Evolutionary conservation across 1,140 invertebrate species (phyloP).

Genomic region (Ceratina australensis): DNA sequence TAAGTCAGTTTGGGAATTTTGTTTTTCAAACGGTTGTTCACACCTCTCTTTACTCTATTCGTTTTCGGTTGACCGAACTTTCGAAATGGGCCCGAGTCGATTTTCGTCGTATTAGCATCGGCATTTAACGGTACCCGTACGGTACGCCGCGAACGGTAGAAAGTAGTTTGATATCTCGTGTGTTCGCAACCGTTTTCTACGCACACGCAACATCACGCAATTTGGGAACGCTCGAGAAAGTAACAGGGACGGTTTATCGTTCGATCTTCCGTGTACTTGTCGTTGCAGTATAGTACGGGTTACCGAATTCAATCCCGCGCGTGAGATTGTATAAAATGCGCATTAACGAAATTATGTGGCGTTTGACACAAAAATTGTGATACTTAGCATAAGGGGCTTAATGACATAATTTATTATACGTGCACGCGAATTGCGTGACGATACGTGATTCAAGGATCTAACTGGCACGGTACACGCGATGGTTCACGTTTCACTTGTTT

Average conservation of each 20-base stretch:
- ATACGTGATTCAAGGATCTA: not conserved
- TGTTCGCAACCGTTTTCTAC: constrained; percentile 6
- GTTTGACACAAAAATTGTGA: not conserved
- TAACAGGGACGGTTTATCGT: constrained; percentile 31
- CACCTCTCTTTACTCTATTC: not conserved
- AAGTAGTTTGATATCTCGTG: constrained; percentile 69
- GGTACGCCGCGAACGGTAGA: constrained; percentile 58
- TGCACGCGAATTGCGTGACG: not conserved
- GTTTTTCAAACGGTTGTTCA: not conserved
- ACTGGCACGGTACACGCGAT: not conserved
- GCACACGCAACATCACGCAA: not conserved
- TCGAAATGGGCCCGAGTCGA: not conserved
- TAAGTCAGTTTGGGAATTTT: too few relatives aligned
- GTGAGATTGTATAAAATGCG: too few relatives aligned
- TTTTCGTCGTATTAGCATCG: constrained; percentile 17
- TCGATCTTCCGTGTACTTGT: not conserved
- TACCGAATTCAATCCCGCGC: too few relatives aligned
- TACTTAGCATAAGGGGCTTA: not conserved
- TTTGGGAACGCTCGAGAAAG: constrained; percentile 47
- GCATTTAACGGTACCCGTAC: constrained; percentile 62
- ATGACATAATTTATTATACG: not conserved
- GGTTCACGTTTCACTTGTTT: not conserved
- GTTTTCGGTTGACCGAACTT: constrained; percentile 16
- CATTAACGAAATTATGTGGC: not conserved
- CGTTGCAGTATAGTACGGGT: not conserved